Evolutionary conservation across 53 echinoderm and acorn worm species (phyloP).

Genomic region (Crossaster papposus): DNA sequence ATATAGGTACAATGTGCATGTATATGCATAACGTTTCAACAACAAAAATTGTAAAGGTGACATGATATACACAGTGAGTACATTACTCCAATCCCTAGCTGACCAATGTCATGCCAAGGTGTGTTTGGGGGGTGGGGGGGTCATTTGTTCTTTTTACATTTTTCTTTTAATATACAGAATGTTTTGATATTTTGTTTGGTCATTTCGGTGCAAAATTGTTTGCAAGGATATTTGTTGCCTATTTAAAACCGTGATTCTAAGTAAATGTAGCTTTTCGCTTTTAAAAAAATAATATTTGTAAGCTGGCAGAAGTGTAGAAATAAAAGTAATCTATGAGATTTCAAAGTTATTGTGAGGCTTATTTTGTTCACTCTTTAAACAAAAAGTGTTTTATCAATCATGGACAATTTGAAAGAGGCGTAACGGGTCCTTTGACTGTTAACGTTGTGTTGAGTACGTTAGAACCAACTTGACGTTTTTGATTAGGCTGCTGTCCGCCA

Average conservation of each 20-base stretch:
- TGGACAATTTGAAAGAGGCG: constrained; percentile 40
- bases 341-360: not conserved
- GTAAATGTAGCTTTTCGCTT: constrained; percentile 37
- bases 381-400: too few species aligned
- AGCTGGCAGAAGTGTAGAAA: constrained; percentile 1
- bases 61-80: too few species aligned
- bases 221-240: constrained; percentile 10
- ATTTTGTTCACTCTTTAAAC: too few species aligned
- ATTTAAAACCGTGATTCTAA: constrained; percentile 8
- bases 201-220: not conserved
- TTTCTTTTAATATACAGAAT: not conserved
- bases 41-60: too few species aligned
- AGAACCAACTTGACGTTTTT: constrained; percentile 64
- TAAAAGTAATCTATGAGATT: constrained; percentile 7
- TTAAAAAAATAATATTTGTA: not conserved
- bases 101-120: too few species aligned
- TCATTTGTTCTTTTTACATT: not conserved
- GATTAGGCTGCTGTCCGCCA: constrained; percentile 90
- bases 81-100: too few species aligned
- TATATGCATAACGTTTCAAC: too few species aligned
- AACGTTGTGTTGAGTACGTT: constrained; percentile 74
- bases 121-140: too few species aligned
- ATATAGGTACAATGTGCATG: too few species aligned
- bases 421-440: constrained; percentile 54
- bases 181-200: not conserved